Conservation (phyloP, 2,888 invertebrate genomes). For the Laspeyria flexula region DNA sequence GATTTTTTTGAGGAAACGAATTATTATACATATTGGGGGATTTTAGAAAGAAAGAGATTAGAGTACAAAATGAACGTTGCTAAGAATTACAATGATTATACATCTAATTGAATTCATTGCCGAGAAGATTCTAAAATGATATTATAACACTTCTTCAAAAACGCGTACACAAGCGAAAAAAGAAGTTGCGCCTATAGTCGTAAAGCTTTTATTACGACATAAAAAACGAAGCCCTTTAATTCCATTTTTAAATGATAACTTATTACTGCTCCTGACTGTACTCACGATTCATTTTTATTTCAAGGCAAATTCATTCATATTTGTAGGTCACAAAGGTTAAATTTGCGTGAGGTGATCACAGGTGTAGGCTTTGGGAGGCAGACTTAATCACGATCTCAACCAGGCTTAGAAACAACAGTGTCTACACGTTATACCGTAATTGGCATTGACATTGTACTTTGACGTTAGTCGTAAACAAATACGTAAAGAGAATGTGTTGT, state of each 20-base stretch:
- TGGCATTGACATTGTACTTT: conserved; percentile 65
- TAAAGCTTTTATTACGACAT: conserved; percentile 25
- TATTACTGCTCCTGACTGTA: conserved; percentile 35
- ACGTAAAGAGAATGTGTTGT: conserved; percentile 19
- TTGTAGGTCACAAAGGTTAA: conserved; percentile 14
- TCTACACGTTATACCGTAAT: conserved; percentile 53
- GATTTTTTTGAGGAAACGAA: no score
- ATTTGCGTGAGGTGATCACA: conserved; percentile 28
- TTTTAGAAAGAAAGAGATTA: no score
- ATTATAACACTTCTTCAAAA: neutral
- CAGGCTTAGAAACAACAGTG: conserved; percentile 47
- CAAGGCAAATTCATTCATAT: conserved; percentile 16
- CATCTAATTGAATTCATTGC: no score
- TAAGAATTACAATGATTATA: no score
- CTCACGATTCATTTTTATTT: conserved; percentile 30
- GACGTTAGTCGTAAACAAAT: conserved; percentile 40
- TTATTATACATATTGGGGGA: no score
- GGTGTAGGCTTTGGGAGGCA: conserved; percentile 42
- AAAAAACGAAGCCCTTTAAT: conserved; percentile 18
- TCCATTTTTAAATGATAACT: conserved; percentile 31
- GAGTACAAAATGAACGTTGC: no score
- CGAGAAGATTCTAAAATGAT: no score
- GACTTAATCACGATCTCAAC: conserved; percentile 52
- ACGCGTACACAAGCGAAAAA: neutral
- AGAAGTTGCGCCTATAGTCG: conserved; percentile 5